Percentiles rank a stretch among this genome's conserved stretches.
phyloP scores from a whole-genome alignment of 2,797 vertebrate species.

The Poeciliopsis paucimaculata region DNA sequence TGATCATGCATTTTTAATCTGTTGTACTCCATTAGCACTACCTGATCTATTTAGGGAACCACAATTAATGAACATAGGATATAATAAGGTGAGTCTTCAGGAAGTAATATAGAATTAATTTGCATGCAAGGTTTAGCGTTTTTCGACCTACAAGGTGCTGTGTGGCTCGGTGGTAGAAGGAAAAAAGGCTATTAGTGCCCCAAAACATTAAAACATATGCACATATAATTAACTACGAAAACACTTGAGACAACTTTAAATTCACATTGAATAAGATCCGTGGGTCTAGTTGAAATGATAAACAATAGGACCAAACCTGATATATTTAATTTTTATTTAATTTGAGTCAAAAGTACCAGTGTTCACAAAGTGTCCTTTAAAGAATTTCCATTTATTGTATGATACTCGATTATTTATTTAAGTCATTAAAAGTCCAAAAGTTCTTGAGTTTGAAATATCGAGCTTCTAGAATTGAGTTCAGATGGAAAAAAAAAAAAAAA shows the following conservation, averaged over 20 bases:
- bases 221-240: not conserved
- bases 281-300: not conserved
- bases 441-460: not conserved
- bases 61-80: not conserved
- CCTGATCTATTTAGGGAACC: not conserved
- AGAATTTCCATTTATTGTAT: not conserved
- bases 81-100: not conserved
- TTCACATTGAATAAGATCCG: not conserved
- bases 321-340: not conserved
- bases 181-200: not conserved
- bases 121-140: not conserved
- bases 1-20: conserved; percentile 1
- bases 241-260: not conserved
- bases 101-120: not conserved
- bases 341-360: not conserved
- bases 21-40: not conserved
- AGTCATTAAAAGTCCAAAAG: not conserved
- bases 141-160: not conserved
- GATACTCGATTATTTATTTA: not conserved
- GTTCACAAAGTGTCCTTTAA: not conserved
- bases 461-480: too few relatives aligned
- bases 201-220: not conserved
- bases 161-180: not conserved
- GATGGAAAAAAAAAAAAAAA: too few relatives aligned
- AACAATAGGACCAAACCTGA: not conserved